Evolutionary conservation across 2,113 vertebrate species (phyloP).

Genomic region (Gasterosteus nipponicus): DNA sequence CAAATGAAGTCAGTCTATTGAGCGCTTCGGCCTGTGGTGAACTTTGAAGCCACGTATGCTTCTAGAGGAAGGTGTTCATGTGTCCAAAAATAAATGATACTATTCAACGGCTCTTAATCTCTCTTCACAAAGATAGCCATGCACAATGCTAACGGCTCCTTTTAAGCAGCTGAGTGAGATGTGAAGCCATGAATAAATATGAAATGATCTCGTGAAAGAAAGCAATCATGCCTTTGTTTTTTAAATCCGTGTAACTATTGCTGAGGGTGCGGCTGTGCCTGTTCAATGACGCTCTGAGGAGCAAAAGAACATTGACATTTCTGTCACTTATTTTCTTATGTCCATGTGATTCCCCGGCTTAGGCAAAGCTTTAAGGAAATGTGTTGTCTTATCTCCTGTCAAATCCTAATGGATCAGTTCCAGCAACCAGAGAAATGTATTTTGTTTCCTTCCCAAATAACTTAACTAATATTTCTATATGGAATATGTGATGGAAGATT

Average conservation of each 20-base stretch:
- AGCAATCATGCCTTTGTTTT: constrained; percentile 32
- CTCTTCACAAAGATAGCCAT: constrained; percentile 37
- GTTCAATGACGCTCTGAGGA: constrained; percentile 22
- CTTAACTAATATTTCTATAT: constrained; percentile 59
- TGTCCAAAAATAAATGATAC: constrained; percentile 25
- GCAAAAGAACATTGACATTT: constrained; percentile 41
- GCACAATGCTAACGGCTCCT: constrained; percentile 15
- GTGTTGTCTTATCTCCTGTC: constrained; percentile 61
- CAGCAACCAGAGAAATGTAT: constrained; percentile 43
- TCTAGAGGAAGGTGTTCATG: constrained; percentile 46
- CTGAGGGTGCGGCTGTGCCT: constrained; percentile 27
- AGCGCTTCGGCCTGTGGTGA: constrained; percentile 45
- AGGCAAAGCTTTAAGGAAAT: constrained; percentile 72
- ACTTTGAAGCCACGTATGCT: constrained; percentile 56
- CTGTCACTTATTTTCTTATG: constrained; percentile 17
- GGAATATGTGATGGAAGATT: constrained; percentile 34
- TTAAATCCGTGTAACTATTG: constrained; percentile 31
- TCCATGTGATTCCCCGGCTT: constrained; percentile 60
- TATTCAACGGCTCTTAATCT: constrained; percentile 33
- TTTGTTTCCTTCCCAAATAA: constrained; percentile 26
- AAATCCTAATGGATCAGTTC: constrained; percentile 62
- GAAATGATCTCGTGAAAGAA: constrained; percentile 31
- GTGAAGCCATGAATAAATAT: background rate
- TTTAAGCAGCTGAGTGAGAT: background rate
- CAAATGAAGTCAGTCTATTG: constrained; percentile 67